These are phyloP conservation scores for Sinopyrophorus schimmeli DNA, from an alignment of 2,888 invertebrate species.

Conservation along the genomic window DNA sequence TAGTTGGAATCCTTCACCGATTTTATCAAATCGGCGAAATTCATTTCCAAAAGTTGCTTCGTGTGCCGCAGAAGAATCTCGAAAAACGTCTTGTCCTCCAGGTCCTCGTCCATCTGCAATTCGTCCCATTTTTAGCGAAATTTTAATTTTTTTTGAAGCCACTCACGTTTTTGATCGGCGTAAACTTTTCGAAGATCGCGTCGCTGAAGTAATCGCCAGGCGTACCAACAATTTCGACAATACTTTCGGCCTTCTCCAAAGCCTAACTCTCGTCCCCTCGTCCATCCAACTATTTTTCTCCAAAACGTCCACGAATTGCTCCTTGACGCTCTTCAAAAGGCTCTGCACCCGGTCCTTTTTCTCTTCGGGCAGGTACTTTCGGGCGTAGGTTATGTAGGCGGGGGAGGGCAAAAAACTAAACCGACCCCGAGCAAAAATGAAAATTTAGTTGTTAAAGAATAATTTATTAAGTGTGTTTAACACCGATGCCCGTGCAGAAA, in stretches of 20 bases:
- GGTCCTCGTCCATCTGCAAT: no score
- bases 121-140: no score
- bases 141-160: neutral
- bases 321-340: slow-evolving; percentile 33
- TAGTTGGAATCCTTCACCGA: neutral
- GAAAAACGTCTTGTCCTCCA: slow-evolving; percentile 1
- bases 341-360: slow-evolving; percentile 25
- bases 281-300: slow-evolving; percentile 36
- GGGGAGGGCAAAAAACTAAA: neutral
- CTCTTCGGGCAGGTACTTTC: slow-evolving; percentile 23
- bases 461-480: no score
- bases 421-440: no score
- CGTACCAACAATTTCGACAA: slow-evolving; percentile 37
- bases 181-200: slow-evolving; percentile 32
- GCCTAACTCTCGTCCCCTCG: slow-evolving; percentile 33
- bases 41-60: neutral
- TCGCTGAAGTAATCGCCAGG: slow-evolving; percentile 39
- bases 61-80: neutral
- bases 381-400: slow-evolving; percentile 13
- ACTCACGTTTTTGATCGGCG: slow-evolving; percentile 17
- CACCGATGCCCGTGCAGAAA: no score
- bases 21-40: neutral
- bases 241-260: slow-evolving; percentile 32
- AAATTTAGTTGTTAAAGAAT: no score
- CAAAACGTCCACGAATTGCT: slow-evolving; percentile 32